Percentiles rank a stretch among this genome's conserved stretches.
Conservation (phyloP, 2,888 invertebrate species). For the Erannis defoliaria region DNA sequence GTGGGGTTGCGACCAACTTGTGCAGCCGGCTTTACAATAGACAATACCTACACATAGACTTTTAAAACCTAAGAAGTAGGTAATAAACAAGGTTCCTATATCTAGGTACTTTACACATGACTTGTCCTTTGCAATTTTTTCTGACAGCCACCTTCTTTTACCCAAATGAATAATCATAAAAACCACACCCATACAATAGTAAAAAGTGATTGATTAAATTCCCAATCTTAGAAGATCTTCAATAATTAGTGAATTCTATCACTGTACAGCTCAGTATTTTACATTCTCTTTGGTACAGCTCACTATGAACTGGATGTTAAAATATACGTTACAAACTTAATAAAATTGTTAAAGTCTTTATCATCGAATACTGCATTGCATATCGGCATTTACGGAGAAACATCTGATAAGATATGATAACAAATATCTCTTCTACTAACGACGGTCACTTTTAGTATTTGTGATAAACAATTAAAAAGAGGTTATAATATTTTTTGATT, state of each 20-base stretch:
- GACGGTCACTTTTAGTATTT: slow-evolving; percentile 15
- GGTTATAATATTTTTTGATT: not conserved
- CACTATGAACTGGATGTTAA: slow-evolving; percentile 10
- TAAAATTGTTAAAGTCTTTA: slow-evolving; percentile 18
- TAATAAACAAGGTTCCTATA: not conserved
- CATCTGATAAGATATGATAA: slow-evolving; percentile 45
- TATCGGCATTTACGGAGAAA: slow-evolving; percentile 40
- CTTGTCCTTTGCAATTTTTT: not conserved
- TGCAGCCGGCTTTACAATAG: too few relatives aligned
- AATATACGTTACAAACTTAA: slow-evolving; percentile 5
- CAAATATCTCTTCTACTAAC: slow-evolving; percentile 18
- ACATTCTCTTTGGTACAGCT: too few relatives aligned
- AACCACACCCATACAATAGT: slow-evolving; percentile 11
- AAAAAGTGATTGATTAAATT: slow-evolving; percentile 19
- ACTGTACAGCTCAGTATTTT: slow-evolving; percentile 6
- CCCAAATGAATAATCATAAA: not conserved
- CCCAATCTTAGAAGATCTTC: slow-evolving; percentile 6
- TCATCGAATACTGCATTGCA: slow-evolving; percentile 28
- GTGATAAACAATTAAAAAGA: slow-evolving; percentile 1
- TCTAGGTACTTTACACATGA: not conserved
- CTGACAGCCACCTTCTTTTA: slow-evolving; percentile 4
- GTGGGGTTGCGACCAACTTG: too few relatives aligned
- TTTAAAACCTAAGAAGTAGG: not conserved
- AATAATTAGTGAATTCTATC: not conserved
- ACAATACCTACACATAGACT: slow-evolving; percentile 5